Conservation (phyloP, 2,888 invertebrate species). For the Chesias legatella region DNA sequence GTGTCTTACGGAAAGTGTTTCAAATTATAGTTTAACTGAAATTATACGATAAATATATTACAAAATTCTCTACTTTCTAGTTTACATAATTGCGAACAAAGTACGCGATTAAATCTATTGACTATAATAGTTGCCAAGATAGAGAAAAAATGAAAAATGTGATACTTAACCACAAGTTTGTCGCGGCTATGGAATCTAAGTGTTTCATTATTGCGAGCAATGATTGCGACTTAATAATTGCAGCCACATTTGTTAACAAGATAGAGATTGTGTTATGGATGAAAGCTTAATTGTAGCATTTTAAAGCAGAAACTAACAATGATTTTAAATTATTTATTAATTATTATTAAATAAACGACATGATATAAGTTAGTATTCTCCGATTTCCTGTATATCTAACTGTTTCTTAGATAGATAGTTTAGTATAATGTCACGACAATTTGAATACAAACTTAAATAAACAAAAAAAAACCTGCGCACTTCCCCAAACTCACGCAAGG, state of each 20-base stretch:
- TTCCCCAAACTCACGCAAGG: constrained; percentile 6
- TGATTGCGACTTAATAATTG: constrained; percentile 21
- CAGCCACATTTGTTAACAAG: constrained; percentile 13
- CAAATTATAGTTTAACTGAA: no score
- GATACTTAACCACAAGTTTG: no score
- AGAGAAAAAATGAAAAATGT: constrained; percentile 36
- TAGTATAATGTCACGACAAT: neutral
- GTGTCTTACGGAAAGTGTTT: no score
- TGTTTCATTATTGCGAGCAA: constrained; percentile 15
- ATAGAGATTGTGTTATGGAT: no score
- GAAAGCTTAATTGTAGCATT: no score
- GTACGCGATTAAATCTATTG: constrained; percentile 17
- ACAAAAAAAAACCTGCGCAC: constrained; percentile 1
- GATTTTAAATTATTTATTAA: no score
- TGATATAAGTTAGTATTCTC: no score
- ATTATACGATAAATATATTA: constrained; percentile 3
- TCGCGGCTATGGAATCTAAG: constrained; percentile 11
- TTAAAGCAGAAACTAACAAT: no score
- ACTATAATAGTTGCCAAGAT: constrained; percentile 14
- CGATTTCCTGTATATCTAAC: no score
- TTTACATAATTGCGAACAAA: constrained; percentile 5
- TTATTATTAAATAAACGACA: no score
- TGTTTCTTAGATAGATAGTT: no score
- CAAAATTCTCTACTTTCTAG: constrained; percentile 6
- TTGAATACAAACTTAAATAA: neutral